Evolutionary conservation across 2,888 invertebrate species (phyloP).

Genomic region (Drosophila emarginata): DNA sequence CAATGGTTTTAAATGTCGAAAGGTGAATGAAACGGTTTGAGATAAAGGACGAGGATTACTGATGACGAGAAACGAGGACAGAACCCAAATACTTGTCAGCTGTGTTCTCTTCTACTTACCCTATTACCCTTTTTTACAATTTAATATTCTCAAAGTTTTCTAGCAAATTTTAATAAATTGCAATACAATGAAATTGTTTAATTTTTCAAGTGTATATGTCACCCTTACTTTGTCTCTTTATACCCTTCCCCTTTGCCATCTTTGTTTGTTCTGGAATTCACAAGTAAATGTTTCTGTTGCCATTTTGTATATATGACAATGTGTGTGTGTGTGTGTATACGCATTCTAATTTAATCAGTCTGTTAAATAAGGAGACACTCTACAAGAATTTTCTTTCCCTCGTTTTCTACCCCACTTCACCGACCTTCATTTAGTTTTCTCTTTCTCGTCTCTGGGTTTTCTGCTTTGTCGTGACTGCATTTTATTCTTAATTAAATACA

Average conservation of each 20-base stretch:
- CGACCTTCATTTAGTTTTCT: neutral
- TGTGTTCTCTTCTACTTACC: neutral
- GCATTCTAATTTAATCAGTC: conserved; percentile 73
- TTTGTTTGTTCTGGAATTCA: conserved; percentile 17
- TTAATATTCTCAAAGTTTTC: neutral
- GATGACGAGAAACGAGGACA: neutral
- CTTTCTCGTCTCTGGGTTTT: neutral
- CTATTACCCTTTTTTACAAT: neutral
- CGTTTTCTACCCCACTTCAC: conserved; percentile 9
- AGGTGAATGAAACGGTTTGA: neutral
- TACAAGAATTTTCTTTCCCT: conserved; percentile 11
- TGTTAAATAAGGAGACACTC: conserved; percentile 69
- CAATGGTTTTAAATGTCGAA: neutral
- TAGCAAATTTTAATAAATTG: neutral
- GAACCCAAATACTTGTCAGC: neutral
- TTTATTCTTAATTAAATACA: conserved; percentile 70
- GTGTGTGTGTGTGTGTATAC: conserved; percentile 28
- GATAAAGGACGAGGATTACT: neutral
- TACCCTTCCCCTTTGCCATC: neutral
- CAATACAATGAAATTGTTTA: neutral
- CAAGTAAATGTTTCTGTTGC: conserved; percentile 31
- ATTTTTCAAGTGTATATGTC: conserved; percentile 4
- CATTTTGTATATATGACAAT: conserved; percentile 5
- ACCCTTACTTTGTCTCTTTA: neutral
- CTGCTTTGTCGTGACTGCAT: conserved; percentile 34